Evolutionary conservation across 2,113 vertebrate species (phyloP), one percentile per base, ranked within the genome.

Genomic region (Meriones unguiculatus): DNA sequence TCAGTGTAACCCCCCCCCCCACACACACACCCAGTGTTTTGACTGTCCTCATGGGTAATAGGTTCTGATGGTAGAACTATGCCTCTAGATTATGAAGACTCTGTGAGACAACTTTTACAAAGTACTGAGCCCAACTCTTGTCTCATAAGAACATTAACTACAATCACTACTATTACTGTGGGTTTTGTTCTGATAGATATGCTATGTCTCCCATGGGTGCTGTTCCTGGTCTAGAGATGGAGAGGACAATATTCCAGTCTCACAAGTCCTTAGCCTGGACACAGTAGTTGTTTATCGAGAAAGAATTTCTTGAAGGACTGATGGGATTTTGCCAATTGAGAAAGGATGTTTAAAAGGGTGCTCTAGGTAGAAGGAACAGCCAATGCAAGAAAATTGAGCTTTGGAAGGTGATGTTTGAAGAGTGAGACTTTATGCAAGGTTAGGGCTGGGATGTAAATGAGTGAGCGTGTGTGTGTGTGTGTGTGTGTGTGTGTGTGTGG

Each of bases 61-160:
- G 3, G 7, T n/a, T 14, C 25, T 32, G 46, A 54, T 46, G 69
- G 41, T 9, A 30, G 69, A 50, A 52, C 84, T 52, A 0, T 2
- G 8, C 87, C 30, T 67, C n/a, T 46, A 67, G 46, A 35, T 67
- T 86, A 35, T 32, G 50, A 94, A 89, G 57, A 82, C 6, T 0
- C 17, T 76, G 2, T 41, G n/a, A 86, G 88, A 38, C 30, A 1
- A 38, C 76, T 78, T 64, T 76, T 87, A 20, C 11, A 22, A 30
- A 76, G 22, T 87, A 69, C 46, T 86, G 46, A 54, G 46, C 64
- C 54, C 3, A 22, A 14, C n/a, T 32, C 18, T 28, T 87, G 35
- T 0, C 0, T 54, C 35, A 35, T 62, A 0, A n/a, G 5, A 15
- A 32, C 22, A 41, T 92, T 50, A 35, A 10, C n/a, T 67, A 12